These are phyloP conservation scores for Epicampocera succincta DNA, from an alignment of 2,888 invertebrate species.

Conservation along the genomic window DNA sequence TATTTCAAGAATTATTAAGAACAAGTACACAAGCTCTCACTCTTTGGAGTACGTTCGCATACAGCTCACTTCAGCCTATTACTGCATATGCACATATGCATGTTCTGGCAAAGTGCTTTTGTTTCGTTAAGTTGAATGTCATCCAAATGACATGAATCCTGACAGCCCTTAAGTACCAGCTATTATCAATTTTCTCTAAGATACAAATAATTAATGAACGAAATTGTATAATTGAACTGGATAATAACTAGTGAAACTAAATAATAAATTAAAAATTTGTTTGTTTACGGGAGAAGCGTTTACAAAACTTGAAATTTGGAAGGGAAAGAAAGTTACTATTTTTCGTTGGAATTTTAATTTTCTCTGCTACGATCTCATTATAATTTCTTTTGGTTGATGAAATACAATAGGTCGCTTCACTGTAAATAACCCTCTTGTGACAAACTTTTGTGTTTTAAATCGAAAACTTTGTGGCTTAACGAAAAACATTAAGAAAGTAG, in stretches of 20 bases:
- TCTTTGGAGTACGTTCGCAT: conserved; percentile 22
- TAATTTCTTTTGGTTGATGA: neutral
- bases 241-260: neutral
- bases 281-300: neutral
- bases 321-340: neutral
- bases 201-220: conserved; percentile 18
- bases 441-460: neutral
- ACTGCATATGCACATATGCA: conserved; percentile 17
- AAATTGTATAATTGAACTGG: conserved; percentile 1
- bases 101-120: conserved; percentile 26
- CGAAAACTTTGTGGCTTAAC: neutral
- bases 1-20: conserved; percentile 41
- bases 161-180: neutral
- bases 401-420: neutral
- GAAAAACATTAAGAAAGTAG: neutral
- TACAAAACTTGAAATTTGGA: neutral
- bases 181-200: neutral
- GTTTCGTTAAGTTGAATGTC: conserved; percentile 35
- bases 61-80: conserved; percentile 17
- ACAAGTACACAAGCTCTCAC: neutral
- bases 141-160: conserved; percentile 37
- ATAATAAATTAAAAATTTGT: neutral
- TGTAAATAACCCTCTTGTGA: neutral
- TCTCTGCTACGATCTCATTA: neutral
- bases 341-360: neutral